Evolutionary conservation across 2,888 invertebrate species (phyloP).

Genomic region (Polylopha cassiicola): DNA sequence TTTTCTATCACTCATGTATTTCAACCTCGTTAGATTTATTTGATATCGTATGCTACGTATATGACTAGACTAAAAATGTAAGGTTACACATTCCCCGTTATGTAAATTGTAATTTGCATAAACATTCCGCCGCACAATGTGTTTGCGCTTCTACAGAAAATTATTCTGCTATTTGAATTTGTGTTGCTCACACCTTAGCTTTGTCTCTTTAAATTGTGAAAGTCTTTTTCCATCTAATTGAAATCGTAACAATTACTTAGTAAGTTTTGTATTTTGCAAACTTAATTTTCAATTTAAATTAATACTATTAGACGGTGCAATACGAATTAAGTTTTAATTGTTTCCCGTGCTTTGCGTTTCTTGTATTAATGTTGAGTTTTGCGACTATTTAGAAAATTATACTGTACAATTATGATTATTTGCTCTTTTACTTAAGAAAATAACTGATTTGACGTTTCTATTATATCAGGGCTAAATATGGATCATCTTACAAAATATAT

Average conservation of each 20-base stretch:
- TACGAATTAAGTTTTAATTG: too few species aligned
- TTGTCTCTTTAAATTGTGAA: constrained; percentile 25
- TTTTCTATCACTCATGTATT: too few species aligned
- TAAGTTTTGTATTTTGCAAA: background rate
- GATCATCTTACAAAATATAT: constrained; percentile 60
- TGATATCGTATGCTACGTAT: too few species aligned
- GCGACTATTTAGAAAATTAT: too few species aligned
- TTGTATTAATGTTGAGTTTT: too few species aligned
- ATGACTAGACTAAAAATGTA: constrained; percentile 16
- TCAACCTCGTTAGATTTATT: too few species aligned
- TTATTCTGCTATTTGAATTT: constrained; percentile 35
- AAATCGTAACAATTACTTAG: background rate
- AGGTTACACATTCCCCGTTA: constrained; percentile 31
- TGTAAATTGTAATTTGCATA: constrained; percentile 56
- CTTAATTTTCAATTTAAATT: background rate
- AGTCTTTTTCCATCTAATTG: constrained; percentile 23
- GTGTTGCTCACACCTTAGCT: constrained; percentile 30
- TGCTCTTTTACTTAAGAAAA: too few species aligned
- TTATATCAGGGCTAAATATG: constrained; percentile 33
- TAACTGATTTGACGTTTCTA: background rate
- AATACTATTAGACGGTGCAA: too few species aligned
- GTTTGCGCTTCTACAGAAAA: constrained; percentile 26
- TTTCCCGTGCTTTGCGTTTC: too few species aligned
- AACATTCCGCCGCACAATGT: constrained; percentile 39
- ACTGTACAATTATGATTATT: too few species aligned